Conservation (phyloP, 2,113 vertebrate genomes). For the Pomatorhinus ruficollis region DNA sequence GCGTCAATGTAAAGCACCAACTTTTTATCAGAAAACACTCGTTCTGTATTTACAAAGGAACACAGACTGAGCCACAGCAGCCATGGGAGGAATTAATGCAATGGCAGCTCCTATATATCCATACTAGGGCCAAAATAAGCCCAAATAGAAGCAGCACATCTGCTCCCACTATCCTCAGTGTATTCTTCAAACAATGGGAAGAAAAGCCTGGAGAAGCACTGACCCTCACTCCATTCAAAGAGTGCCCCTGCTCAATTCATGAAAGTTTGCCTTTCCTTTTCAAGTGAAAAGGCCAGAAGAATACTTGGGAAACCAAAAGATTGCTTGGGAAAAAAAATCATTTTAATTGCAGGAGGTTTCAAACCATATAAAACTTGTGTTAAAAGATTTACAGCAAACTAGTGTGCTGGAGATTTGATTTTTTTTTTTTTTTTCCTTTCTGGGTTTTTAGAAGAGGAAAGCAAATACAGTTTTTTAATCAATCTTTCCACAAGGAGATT, state of each 20-base stretch:
- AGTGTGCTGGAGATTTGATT: not conserved
- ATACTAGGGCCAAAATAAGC: not conserved
- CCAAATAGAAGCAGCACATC: constrained; percentile 45
- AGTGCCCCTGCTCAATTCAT: constrained; percentile 55
- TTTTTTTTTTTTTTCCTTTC: not conserved
- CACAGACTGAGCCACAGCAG: not conserved
- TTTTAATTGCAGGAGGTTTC: constrained; percentile 16
- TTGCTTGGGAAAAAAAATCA: not conserved
- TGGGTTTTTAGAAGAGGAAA: not conserved
- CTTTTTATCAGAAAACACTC: not conserved
- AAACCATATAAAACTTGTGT: constrained; percentile 24
- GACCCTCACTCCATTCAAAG: constrained; percentile 54
- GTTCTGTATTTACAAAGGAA: not conserved
- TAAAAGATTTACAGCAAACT: constrained; percentile 28
- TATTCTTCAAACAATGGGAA: constrained; percentile 59
- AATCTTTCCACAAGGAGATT: constrained; percentile 34
- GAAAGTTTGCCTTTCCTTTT: constrained; percentile 62
- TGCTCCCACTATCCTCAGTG: constrained; percentile 62
- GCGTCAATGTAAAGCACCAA: not conserved
- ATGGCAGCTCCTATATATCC: not conserved
- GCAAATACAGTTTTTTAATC: constrained; percentile 29
- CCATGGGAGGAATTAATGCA: not conserved
- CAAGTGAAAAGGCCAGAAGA: constrained; percentile 56
- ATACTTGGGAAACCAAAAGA: constrained; percentile 59
- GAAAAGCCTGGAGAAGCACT: constrained; percentile 62